Base-by-base conservation (phyloP, 2,797 vertebrate species). In the Tragopan temminckii region DNA sequence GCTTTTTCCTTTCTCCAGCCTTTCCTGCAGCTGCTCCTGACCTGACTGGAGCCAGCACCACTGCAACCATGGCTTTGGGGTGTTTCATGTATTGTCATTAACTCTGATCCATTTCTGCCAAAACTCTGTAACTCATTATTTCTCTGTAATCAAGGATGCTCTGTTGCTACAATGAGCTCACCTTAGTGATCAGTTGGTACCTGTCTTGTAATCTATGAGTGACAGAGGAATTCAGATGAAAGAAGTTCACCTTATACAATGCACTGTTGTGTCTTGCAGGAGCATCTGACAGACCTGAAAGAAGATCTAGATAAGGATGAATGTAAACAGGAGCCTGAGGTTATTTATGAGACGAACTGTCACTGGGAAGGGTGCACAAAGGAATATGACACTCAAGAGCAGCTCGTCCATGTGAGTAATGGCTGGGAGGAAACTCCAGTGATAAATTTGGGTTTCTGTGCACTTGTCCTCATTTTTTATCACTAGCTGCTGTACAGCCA, bases 291-390 rank as follows among this genome's bases (percentile, higher is more conserved):
- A 46, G 99, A 99, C 96, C 97, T 99, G 97, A 99, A 99, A 89
- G 99, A 99, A 87, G 99, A 99, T 94, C 97, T 99, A 96, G 99
- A 99, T 96, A 99, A 99, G 95, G 99, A 99, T 6, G 99, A 99
- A 96, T 99, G 98, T 92, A 99, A 99, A 95, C 99, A 99, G 97
- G 99, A 99, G 97, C 98, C 99, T 0, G 99, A 99, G 94, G 99
- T 98, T 93, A 96, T 99, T 92, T 99, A 99, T 19, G 99, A 99
- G 97, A 99, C 99, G 40, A 99, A 99, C 97, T 99, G 99, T 96
- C 99, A 99, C 97, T 99, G 99, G 99, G 99, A 99, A 92, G 98
- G 98, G 93, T 99, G 99, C 88, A 96, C 96, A 94, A 99, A 98
- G 97, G 99, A 99, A 97, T 99, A 99, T 1, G 99, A 99, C 97